A percentile compares a stretch with the other conserved stretches of the same genome.
These are phyloP conservation scores for Macrochelys suwanniensis DNA, from an alignment of 2,797 vertebrate species.

Conservation along the genomic window DNA sequence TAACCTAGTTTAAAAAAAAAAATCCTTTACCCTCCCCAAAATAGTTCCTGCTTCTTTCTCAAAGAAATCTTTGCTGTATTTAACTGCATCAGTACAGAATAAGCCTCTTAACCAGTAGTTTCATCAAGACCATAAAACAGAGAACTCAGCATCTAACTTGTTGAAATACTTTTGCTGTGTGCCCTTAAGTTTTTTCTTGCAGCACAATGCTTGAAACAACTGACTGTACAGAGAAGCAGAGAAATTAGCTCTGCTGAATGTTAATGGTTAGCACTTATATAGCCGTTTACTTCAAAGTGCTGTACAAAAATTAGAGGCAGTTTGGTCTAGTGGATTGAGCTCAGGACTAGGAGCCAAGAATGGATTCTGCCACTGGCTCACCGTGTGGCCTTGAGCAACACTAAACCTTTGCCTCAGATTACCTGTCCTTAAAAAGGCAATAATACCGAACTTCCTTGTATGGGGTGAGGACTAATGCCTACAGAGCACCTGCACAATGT, in stretches of 20 bases:
- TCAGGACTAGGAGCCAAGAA: neutral
- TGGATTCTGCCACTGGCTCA: neutral
- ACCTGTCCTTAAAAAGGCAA: neutral
- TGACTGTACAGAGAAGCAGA: neutral
- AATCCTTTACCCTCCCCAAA: neutral
- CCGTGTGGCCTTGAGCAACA: neutral
- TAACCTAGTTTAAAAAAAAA: neutral
- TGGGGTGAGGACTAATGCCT: neutral
- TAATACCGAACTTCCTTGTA: neutral
- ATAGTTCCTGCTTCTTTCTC: neutral
- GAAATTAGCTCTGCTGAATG: neutral
- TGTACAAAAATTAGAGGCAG: neutral
- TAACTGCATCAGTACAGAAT: neutral
- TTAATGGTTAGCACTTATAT: neutral
- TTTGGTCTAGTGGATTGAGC: neutral
- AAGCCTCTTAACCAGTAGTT: neutral
- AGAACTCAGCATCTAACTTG: neutral
- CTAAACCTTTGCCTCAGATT: neutral
- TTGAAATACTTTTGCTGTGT: slow-evolving; percentile 4
- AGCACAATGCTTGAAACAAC: neutral
- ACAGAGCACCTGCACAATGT: neutral
- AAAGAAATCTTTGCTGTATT: neutral
- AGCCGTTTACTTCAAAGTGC: neutral
- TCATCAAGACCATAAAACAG: slow-evolving; percentile 16
- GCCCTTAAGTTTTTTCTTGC: slow-evolving; percentile 30